phyloP scores from a whole-genome alignment of 2,797 vertebrate species.

The Pseudocheirus occidentalis region DNA sequence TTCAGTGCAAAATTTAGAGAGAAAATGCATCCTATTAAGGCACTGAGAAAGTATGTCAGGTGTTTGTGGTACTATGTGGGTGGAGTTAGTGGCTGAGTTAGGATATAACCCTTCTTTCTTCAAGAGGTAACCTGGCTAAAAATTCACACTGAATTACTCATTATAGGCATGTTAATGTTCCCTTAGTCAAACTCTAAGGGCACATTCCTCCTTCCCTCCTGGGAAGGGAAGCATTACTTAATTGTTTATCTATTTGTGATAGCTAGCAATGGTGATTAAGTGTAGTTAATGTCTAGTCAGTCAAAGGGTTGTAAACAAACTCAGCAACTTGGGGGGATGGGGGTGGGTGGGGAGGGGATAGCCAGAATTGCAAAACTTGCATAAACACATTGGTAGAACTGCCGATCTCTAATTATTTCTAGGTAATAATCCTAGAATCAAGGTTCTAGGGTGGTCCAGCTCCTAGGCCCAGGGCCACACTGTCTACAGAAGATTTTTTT shows the following conservation, averaged over 20 bases:
- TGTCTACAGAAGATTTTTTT: neutral
- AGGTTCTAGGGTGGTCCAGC: neutral
- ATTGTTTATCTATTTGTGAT: neutral
- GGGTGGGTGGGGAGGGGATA: rapidly evolving
- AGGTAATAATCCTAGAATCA: neutral
- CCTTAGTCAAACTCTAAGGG: neutral
- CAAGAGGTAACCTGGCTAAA: slow-evolving; percentile 31
- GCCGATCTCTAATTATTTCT: neutral
- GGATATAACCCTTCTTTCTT: slow-evolving; percentile 18
- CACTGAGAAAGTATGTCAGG: neutral
- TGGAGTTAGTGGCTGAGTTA: neutral
- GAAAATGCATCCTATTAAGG: rapidly evolving
- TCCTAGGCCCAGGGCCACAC: neutral
- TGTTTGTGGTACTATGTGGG: rapidly evolving
- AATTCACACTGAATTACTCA: slow-evolving; percentile 20
- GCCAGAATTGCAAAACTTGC: neutral
- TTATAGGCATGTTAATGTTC: neutral
- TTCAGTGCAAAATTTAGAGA: rapidly evolving
- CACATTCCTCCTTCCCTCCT: neutral
- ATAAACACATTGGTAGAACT: neutral
- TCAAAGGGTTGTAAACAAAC: neutral
- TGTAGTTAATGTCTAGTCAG: rapidly evolving
- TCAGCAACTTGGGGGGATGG: too few relatives aligned
- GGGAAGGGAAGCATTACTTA: neutral
- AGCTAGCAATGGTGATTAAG: slow-evolving; percentile 7